phyloP scores from a whole-genome alignment of 92 coral and sea anemone genomes.

The Epizoanthus fatuus region DNA sequence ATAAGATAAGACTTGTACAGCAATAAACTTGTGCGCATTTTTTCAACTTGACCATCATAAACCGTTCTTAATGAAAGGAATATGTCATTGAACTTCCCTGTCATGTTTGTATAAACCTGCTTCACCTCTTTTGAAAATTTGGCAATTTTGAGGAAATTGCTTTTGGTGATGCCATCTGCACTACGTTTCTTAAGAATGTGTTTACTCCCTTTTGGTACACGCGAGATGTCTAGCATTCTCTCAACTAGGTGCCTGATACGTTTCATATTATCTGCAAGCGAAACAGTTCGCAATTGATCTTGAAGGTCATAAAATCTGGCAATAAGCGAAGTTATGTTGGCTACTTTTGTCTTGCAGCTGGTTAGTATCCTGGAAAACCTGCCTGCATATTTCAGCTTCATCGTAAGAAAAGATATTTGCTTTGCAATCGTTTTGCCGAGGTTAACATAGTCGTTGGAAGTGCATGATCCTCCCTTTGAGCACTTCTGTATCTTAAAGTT shows the following conservation, averaged over 20 bases:
- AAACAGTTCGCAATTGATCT: conserved; percentile 31
- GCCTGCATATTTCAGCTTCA: conserved; percentile 54
- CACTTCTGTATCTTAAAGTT: conserved; percentile 76
- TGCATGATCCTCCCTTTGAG: conserved; percentile 76
- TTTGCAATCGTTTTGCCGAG: conserved; percentile 71
- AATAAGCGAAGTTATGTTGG: conserved; percentile 32
- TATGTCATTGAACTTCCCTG: conserved; percentile 51
- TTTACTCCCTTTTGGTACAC: too few species aligned
- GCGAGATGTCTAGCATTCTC: too few species aligned
- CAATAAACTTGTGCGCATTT: too few species aligned
- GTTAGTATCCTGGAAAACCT: conserved; percentile 12
- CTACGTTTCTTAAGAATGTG: too few species aligned
- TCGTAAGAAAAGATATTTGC: conserved; percentile 44
- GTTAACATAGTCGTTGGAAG: conserved; percentile 72
- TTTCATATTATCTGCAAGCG: conserved; percentile 4
- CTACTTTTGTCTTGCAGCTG: conserved; percentile 44
- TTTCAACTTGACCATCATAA: conserved; percentile 22
- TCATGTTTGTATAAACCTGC: conserved; percentile 46
- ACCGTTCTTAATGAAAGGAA: conserved; percentile 70
- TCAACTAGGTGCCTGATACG: too few species aligned
- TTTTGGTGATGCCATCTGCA: too few species aligned
- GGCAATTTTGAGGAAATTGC: conserved; percentile 10
- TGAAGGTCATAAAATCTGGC: conserved; percentile 27
- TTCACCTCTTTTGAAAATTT: conserved; percentile 60
- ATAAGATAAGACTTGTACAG: too few species aligned